Evolutionary conservation across 1,140 invertebrate genomes (phyloP).

Genomic region (Hycleus cichorii): DNA sequence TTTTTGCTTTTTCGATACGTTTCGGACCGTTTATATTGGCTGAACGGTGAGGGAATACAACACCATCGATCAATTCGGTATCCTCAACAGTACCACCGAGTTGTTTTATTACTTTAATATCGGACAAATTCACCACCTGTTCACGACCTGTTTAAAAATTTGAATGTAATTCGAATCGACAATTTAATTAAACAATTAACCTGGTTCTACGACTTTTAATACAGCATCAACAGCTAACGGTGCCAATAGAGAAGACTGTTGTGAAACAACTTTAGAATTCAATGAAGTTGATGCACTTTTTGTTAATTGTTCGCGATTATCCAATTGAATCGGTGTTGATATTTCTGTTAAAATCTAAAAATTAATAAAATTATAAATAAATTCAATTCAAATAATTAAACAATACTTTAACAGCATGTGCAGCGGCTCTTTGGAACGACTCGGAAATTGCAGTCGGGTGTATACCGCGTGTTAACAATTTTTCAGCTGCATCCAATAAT

Average conservation of each 20-base stretch:
- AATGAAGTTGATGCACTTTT: slow-evolving; percentile 96
- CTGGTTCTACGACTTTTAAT: slow-evolving; percentile 63
- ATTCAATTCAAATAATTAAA: not conserved
- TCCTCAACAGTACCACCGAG: slow-evolving; percentile 97
- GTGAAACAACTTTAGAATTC: slow-evolving; percentile 98
- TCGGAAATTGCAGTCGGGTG: slow-evolving; percentile 98
- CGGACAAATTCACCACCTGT: slow-evolving; percentile 59
- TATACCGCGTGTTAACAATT: slow-evolving; percentile 88
- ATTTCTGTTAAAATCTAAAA: slow-evolving; percentile 71
- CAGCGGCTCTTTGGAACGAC: slow-evolving; percentile 86
- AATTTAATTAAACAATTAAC: slow-evolving; percentile 17
- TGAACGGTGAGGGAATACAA: slow-evolving; percentile 87
- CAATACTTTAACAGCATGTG: slow-evolving; percentile 62
- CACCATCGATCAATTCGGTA: slow-evolving; percentile 90
- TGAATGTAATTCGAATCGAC: slow-evolving; percentile 1
- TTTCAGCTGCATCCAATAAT: slow-evolving; percentile 88
- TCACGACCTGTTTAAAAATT: slow-evolving; percentile 44
- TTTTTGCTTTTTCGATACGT: slow-evolving; percentile 94
- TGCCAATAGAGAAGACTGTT: slow-evolving; percentile 90
- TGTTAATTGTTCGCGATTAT: slow-evolving; percentile 79
- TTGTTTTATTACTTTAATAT: slow-evolving; percentile 95
- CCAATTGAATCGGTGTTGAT: slow-evolving; percentile 79
- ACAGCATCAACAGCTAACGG: slow-evolving; percentile 97
- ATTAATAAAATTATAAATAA: slow-evolving; percentile 9
- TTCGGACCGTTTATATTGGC: slow-evolving; percentile 87